Evolutionary conservation across 2,797 vertebrate species (phyloP).

Genomic region (Melanotaenia parkinsoni): DNA sequence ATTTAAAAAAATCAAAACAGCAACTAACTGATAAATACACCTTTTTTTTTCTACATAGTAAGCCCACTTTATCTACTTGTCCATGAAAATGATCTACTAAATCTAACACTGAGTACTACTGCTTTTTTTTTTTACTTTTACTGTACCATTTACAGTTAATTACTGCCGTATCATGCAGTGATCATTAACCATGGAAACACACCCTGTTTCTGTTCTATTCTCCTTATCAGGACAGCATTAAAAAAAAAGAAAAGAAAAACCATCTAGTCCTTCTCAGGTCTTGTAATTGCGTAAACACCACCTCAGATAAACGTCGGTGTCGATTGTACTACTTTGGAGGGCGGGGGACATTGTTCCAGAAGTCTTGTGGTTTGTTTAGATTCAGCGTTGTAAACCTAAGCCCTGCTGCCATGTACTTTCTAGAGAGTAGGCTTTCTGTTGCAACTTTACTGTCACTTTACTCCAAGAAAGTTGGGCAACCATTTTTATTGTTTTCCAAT

Average conservation of each 20-base stretch:
- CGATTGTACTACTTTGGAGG: too few species aligned
- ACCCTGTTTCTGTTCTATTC: not conserved
- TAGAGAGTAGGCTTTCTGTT: not conserved
- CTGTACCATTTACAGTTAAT: not conserved
- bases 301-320: not conserved
- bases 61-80: not conserved
- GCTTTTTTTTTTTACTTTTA: not conserved
- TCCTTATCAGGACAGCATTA: not conserved
- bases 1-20: not conserved
- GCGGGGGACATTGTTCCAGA: too few species aligned
- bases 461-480: too few species aligned
- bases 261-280: not conserved
- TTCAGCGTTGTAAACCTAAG: not conserved
- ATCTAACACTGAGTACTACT: not conserved
- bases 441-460: too few species aligned
- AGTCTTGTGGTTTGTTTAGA: not conserved
- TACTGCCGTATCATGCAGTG: not conserved
- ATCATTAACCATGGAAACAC: not conserved
- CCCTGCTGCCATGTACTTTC: not conserved
- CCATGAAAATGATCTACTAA: not conserved
- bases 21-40: not conserved
- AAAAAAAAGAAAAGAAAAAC: too few species aligned
- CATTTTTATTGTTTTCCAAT: not conserved
- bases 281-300: not conserved
- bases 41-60: not conserved